Base-by-base conservation (phyloP, 2,888 invertebrate genomes). In the Rotaria socialis region DNA sequence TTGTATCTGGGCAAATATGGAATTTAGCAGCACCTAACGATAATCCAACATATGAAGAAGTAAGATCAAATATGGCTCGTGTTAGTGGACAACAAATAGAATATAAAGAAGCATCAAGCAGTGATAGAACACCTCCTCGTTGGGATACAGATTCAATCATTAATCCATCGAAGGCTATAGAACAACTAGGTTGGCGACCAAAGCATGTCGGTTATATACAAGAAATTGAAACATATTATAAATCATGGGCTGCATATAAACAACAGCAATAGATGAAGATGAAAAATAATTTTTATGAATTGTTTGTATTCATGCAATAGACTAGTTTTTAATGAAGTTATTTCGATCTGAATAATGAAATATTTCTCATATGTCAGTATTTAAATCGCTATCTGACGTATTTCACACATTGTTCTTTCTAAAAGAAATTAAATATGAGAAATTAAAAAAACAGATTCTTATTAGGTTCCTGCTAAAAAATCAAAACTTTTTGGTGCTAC, bases 101-200 rank as follows among this genome's bases (percentile, higher is more conserved):
- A 74, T 74, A 41, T 74, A 35, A 41, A 41, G 41, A 74, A 74
- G 41, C n/a, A 60, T 3, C 22, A 41, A 41, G 19, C 41, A 41
- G 41, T 43, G 74, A 74, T 41, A 19, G 41, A 43, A 41, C 3
- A 27, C 67, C 35, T 67, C 27, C 11, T 22, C n/a, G 67, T 67
- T 67, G 67, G 67, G 67, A 67, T 35, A 27, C 67, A 35, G 67
- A 67, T 67, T 67, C 67, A 67, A 67, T 67, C 14, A 67, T 67
- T 22, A 67, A 67, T 67, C 67, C 67, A 67, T 22, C 67, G 14
- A 67, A 67, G 27, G 67, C 67, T 7, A 67, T 67, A 10, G 10
- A 67, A 27, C 67, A 67, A 67, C 14, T 67, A 11, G 67, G 67
- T 1, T 67, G 67, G 67, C n/a, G 10, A 67, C 67, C 67, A 27